phyloP scores from a whole-genome alignment of 2,888 invertebrate species.

The Bembecia ichneumoniformis region DNA sequence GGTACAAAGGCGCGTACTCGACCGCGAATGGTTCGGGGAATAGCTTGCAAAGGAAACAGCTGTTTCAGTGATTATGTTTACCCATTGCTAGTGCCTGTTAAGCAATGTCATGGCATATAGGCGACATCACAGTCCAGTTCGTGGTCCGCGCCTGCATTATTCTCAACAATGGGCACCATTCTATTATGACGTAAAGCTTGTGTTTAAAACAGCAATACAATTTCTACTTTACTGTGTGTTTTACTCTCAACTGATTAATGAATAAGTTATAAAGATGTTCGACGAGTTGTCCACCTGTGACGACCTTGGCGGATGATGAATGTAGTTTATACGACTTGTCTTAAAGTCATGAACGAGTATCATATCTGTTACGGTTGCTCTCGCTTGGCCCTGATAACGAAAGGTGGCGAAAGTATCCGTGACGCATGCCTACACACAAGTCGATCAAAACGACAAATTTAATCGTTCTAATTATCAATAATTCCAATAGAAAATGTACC shows the following conservation, averaged over 20 bases:
- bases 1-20: constrained; percentile 1
- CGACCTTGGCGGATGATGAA: constrained; percentile 42
- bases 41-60: no score
- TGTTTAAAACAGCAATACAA: constrained; percentile 13
- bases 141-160: constrained; percentile 4
- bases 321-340: constrained; percentile 24
- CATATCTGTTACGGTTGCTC: constrained; percentile 26
- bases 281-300: neutral
- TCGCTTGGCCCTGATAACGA: constrained; percentile 50
- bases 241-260: no score
- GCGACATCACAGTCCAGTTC: no score
- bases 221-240: no score
- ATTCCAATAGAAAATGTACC: no score
- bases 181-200: constrained; percentile 31
- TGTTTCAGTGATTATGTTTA: no score
- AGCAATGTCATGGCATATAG: no score
- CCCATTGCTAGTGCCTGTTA: no score
- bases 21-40: no score
- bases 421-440: constrained; percentile 30
- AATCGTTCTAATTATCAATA: constrained; percentile 15
- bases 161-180: constrained; percentile 32
- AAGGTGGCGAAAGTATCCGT: constrained; percentile 61
- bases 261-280: neutral
- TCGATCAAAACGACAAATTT: constrained; percentile 30
- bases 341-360: constrained; percentile 15